Base-by-base conservation (phyloP, 2,888 invertebrate species). In the Erebia epiphron region DNA sequence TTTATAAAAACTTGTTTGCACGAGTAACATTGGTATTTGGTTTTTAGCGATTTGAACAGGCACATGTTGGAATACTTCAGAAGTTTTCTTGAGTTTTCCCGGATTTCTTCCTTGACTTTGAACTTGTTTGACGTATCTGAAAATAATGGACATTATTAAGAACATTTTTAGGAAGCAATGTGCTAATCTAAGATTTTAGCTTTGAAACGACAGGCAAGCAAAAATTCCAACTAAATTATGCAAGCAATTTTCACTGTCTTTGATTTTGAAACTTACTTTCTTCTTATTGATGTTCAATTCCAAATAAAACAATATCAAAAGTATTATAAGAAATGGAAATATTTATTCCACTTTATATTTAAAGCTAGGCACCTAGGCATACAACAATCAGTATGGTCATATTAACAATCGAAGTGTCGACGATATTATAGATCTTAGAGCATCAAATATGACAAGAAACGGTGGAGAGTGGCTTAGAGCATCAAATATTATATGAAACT, bases 21-120 rank as follows among this genome's bases (percentile, higher is more conserved):
- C 16, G 77, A 78, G 68, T 80, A 82, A 56, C 89, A 90, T 0
- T 81, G 78, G 73, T 81, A 86, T 75, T 84, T 86, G 0, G 81
- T 84, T 57, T 81, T 82, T 3, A 83, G 70, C 0, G 87, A 86
- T 5, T 79, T 82, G 43, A 72, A 72, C 0, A 74, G 73, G 58
- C 86, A 87, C 16, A 88, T 71, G 66, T 89, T 89, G 0, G 89
- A 88, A 64, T 88, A 83, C 18, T 80, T 73, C 13, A 87, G 73
- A 0, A 90, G 78, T 69, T 85, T 85, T 0, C 86, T 58, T 0
- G 88, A 83, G 75, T 88, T 86, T 35, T 83, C 80, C n/a, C 66
- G 11, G 16, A 62, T 62, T 8, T 61, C 61, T 14, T 62, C 21
- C 9, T 61, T 66, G 4, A 61, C 60, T 70, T 46, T 66, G 14